These are phyloP conservation scores for Dipodomys ordii DNA, from an alignment of 2,113 vertebrate species.

Conservation along the genomic window DNA sequence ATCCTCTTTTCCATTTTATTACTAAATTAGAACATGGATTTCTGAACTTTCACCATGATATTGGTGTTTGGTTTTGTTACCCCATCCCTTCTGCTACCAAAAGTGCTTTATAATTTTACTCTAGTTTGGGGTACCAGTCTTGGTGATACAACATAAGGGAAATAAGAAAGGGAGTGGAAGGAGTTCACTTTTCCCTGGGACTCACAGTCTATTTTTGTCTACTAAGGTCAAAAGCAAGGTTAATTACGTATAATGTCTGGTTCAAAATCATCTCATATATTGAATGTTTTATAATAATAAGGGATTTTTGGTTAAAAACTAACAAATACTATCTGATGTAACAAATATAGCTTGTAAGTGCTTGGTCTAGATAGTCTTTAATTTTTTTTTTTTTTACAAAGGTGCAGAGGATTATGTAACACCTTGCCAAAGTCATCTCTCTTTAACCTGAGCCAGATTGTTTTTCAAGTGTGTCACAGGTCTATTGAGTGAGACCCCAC, in stretches of 20 bases:
- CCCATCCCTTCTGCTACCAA: background rate
- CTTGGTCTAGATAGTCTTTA: conserved; percentile 16
- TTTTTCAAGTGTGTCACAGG: conserved; percentile 63
- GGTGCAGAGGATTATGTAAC: conserved; percentile 25
- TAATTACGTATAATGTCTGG: background rate
- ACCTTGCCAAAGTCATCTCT: conserved; percentile 29
- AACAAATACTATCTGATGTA: background rate
- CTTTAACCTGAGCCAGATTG: conserved; percentile 43
- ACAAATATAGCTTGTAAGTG: background rate
- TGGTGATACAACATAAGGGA: background rate
- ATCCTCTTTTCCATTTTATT: background rate
- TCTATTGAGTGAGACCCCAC: conserved; percentile 54
- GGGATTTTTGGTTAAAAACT: background rate
- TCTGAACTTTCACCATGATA: background rate
- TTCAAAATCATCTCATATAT: background rate
- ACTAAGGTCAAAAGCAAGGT: background rate
- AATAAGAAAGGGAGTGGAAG: background rate
- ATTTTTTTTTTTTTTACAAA: background rate
- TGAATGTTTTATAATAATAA: background rate
- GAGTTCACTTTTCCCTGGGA: background rate
- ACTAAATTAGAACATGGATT: background rate
- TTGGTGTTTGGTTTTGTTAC: conserved; percentile 34
- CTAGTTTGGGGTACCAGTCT: background rate
- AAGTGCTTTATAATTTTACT: conserved; percentile 33
- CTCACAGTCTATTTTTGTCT: background rate